Percentiles rank a stretch among this genome's conserved stretches.
These are phyloP conservation scores for Drosophila micromelanica DNA, from an alignment of 1,140 invertebrate genomes.

Conservation along the genomic window DNA sequence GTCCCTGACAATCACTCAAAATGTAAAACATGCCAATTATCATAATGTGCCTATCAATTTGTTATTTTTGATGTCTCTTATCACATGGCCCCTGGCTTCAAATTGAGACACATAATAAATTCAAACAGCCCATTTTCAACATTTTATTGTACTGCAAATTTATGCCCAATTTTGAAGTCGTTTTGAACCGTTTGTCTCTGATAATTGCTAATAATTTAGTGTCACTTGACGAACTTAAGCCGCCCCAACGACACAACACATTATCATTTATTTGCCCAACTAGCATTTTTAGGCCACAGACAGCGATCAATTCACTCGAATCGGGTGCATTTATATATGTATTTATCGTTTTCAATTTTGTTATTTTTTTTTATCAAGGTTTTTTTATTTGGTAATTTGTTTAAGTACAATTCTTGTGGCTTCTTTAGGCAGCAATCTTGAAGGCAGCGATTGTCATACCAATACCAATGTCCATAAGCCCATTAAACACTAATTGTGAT, in stretches of 20 bases:
- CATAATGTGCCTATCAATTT: conserved; percentile 28
- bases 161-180: conserved; percentile 74
- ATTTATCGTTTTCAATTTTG: conserved; percentile 48
- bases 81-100: conserved; percentile 30
- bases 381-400: conserved; percentile 58
- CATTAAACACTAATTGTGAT: conserved; percentile 49
- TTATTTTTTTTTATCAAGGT: conserved; percentile 50
- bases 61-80: conserved; percentile 26
- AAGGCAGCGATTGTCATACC: conserved; percentile 47
- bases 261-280: conserved; percentile 60
- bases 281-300: conserved; percentile 26
- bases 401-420: conserved; percentile 41
- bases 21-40: conserved; percentile 40
- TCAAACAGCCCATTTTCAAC: conserved; percentile 37
- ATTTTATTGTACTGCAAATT: conserved; percentile 47
- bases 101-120: conserved; percentile 48
- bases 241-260: conserved; percentile 35
- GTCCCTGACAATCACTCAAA: conserved; percentile 13
- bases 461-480: conserved; percentile 41
- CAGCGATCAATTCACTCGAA: conserved; percentile 62
- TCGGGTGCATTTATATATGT: conserved; percentile 51
- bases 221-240: conserved; percentile 74
- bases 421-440: conserved; percentile 43
- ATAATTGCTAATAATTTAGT: conserved; percentile 81
- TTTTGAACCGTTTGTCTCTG: conserved; percentile 72